Evolutionary conservation across 2,797 vertebrate species (phyloP).

Genomic region (Gorsachius magnificus): DNA sequence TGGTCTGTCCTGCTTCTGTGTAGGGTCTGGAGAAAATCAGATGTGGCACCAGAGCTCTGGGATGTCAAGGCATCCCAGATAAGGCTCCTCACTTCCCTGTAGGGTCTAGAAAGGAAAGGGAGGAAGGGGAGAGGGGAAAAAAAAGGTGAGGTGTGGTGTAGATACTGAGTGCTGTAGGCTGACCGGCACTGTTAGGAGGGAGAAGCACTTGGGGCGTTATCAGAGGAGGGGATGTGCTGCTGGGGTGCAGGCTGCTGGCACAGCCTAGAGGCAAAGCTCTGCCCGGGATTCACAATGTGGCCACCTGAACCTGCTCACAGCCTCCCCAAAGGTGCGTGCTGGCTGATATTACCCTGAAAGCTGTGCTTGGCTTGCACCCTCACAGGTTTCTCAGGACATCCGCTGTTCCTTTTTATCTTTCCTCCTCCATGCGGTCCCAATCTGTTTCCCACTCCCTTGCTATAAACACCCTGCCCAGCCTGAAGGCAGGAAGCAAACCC

Average conservation of each 20-base stretch:
- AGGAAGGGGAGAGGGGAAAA: neutral
- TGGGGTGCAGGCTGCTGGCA: neutral
- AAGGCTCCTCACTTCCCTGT: neutral
- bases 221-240: neutral
- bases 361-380: neutral
- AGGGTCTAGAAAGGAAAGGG: neutral
- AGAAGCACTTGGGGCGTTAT: accelerated
- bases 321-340: accelerated
- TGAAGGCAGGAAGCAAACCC: neutral
- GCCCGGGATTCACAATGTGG: accelerated
- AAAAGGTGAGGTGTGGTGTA: neutral
- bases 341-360: neutral
- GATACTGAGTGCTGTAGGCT: neutral
- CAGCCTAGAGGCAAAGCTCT: neutral
- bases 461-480: neutral
- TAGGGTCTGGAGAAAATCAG: neutral
- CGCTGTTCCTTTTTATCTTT: neutral
- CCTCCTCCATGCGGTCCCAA: neutral
- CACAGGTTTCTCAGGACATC: neutral
- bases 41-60: neutral
- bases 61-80: neutral
- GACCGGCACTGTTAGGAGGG: neutral
- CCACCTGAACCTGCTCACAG: neutral
- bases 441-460: neutral
- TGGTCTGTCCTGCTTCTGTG: neutral